A percentile compares a stretch with the other conserved stretches of the same genome.
Conservation (phyloP, 1,140 invertebrate species). For the Leguminivora glycinivorella region DNA sequence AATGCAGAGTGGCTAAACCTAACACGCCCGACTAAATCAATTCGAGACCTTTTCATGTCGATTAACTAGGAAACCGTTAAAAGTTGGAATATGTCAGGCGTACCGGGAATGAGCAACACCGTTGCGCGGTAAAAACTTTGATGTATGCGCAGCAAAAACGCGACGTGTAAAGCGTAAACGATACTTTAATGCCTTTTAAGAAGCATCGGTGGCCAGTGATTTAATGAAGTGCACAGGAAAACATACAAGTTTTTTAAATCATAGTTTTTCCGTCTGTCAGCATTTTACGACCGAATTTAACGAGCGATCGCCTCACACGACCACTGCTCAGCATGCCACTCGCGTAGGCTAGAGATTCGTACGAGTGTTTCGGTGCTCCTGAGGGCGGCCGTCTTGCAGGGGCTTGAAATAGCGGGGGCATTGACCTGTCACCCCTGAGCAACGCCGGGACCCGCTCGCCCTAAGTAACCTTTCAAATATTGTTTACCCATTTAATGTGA, state of each 20-base stretch:
- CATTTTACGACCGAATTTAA: slow-evolving; percentile 18
- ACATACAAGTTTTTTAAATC: not conserved
- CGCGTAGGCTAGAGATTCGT: slow-evolving; percentile 4
- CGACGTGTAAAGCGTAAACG: too few species aligned
- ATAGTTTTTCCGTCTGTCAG: not conserved
- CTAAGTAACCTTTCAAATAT: slow-evolving; percentile 32
- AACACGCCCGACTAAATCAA: not conserved
- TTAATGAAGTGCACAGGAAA: too few species aligned
- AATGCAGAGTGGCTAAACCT: not conserved
- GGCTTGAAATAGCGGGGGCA: slow-evolving; percentile 49
- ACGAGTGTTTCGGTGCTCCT: not conserved
- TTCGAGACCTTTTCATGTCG: not conserved
- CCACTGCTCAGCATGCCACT: not conserved
- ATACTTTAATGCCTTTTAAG: too few species aligned
- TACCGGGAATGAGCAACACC: too few species aligned
- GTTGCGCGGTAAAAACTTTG: too few species aligned
- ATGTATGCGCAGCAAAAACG: too few species aligned
- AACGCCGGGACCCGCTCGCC: slow-evolving; percentile 43
- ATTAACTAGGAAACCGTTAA: not conserved
- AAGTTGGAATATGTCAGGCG: too few species aligned
- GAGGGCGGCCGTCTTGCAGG: slow-evolving; percentile 45
- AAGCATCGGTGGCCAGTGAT: too few species aligned
- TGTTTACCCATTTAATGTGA: slow-evolving; percentile 25
- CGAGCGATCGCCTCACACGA: slow-evolving; percentile 12
- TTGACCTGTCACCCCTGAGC: slow-evolving; percentile 65